These are phyloP conservation scores for Nineta flava DNA, from an alignment of 2,888 invertebrate species.

Conservation along the genomic window DNA sequence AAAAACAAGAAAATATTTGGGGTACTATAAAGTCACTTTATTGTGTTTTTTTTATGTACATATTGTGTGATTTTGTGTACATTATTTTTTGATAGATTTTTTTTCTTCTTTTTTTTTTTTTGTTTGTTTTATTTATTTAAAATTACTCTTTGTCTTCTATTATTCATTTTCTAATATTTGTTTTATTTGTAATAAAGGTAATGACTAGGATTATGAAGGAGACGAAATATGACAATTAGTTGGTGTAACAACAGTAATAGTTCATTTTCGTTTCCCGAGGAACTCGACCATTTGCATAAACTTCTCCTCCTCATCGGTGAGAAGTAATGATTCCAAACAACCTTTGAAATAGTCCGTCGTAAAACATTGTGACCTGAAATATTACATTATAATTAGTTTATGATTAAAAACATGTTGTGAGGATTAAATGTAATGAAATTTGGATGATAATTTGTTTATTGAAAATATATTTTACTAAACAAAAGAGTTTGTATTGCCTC, in stretches of 20 bases:
- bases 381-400: constrained; percentile 12
- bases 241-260: neutral
- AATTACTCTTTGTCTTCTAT: too few relatives aligned
- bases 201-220: constrained; percentile 1
- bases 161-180: too few relatives aligned
- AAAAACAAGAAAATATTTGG: too few relatives aligned
- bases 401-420: neutral
- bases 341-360: constrained; percentile 65
- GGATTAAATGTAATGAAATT: neutral
- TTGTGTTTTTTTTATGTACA: too few relatives aligned
- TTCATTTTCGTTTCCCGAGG: constrained; percentile 35
- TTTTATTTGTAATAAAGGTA: too few relatives aligned
- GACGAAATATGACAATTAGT: neutral
- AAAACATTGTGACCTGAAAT: constrained; percentile 59
- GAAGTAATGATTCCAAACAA: constrained; percentile 63
- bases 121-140: too few relatives aligned
- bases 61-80: too few relatives aligned
- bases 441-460: too few relatives aligned
- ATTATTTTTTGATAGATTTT: too few relatives aligned
- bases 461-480: too few relatives aligned
- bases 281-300: constrained; percentile 66
- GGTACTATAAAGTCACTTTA: too few relatives aligned
- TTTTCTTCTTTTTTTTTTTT: too few relatives aligned
- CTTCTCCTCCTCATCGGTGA: constrained; percentile 60
- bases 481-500: neutral